Percentiles rank a stretch among this genome's conserved stretches.
Conservation (phyloP, 2,797 vertebrate species). For the Trichosurus vulpecula region DNA sequence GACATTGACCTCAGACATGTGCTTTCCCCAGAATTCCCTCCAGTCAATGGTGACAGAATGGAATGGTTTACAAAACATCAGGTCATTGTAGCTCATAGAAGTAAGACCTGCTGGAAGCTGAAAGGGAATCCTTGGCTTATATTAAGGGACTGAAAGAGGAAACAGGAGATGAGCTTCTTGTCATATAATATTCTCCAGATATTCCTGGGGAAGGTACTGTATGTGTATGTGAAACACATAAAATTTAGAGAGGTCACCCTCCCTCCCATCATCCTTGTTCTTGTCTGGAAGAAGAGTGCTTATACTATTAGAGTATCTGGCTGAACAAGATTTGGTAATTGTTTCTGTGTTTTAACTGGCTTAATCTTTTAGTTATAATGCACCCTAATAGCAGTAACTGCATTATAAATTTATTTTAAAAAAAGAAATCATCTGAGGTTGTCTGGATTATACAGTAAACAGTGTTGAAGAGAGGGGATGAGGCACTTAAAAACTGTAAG, state of each 20-base stretch:
- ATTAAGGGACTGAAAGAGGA: conserved; percentile 10
- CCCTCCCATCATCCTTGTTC: not conserved
- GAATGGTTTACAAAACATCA: conserved; percentile 12
- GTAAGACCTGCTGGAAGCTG: conserved; percentile 18
- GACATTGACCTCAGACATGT: conserved; percentile 7
- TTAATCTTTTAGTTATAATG: conserved; percentile 41
- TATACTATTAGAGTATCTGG: not conserved
- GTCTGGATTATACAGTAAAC: conserved; percentile 34
- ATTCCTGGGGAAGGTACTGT: not conserved
- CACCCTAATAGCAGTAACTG: conserved; percentile 4
- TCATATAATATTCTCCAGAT: not conserved
- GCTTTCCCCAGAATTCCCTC: conserved; percentile 20
- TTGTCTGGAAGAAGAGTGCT: not conserved
- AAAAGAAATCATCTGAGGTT: conserved; percentile 13
- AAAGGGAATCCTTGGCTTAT: conserved; percentile 8
- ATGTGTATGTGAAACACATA: not conserved
- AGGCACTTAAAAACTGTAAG: conserved; percentile 13
- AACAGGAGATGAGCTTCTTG: not conserved
- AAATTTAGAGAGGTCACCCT: fast-evolving
- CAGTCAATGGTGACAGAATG: not conserved
- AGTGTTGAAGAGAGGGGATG: conserved; percentile 10
- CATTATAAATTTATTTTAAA: conserved; percentile 31
- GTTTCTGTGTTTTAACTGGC: conserved; percentile 18
- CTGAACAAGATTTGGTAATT: not conserved
- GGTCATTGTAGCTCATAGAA: conserved; percentile 35